A percentile compares a stretch with the other conserved stretches of the same genome.
Evolutionary conservation across 1,140 invertebrate genomes (phyloP).

Genomic region (Cherax quadricarinatus): DNA sequence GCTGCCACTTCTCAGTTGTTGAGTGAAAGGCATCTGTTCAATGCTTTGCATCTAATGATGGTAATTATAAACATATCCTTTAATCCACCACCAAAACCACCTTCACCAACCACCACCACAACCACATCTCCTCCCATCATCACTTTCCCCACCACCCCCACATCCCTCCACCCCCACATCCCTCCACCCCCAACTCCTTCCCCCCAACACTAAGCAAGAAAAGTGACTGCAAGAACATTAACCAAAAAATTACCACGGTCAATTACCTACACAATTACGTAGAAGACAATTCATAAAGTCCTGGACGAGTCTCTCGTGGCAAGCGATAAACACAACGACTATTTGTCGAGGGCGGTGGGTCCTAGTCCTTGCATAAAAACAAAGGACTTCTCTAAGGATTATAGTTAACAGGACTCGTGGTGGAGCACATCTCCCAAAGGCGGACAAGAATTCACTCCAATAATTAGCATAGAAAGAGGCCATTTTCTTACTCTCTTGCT

Average conservation of each 20-base stretch:
- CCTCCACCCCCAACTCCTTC: background rate
- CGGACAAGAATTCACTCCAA: constrained; percentile 55
- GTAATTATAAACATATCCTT: too few species aligned
- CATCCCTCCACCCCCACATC: background rate
- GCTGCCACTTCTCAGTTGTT: too few species aligned
- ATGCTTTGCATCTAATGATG: too few species aligned
- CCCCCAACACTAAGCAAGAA: background rate
- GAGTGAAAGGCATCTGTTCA: too few species aligned
- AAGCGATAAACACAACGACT: too few species aligned
- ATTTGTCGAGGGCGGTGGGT: background rate
- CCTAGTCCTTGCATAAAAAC: constrained; percentile 37
- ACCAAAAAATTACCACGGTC: constrained; percentile 3
- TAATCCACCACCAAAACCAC: too few species aligned
- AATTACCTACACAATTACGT: constrained; percentile 11
- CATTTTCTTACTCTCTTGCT: constrained; percentile 53
- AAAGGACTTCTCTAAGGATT: constrained; percentile 24
- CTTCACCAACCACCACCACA: too few species aligned
- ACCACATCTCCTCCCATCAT: too few species aligned
- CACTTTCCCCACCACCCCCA: too few species aligned
- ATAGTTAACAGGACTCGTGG: constrained; percentile 49
- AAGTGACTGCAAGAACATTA: constrained; percentile 6
- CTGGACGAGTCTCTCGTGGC: too few species aligned
- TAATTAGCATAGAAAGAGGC: constrained; percentile 67
- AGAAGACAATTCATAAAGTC: background rate
- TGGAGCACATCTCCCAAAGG: constrained; percentile 38